Base-by-base conservation (phyloP, 1,140 invertebrate species). In the Lepidurus packardi region DNA sequence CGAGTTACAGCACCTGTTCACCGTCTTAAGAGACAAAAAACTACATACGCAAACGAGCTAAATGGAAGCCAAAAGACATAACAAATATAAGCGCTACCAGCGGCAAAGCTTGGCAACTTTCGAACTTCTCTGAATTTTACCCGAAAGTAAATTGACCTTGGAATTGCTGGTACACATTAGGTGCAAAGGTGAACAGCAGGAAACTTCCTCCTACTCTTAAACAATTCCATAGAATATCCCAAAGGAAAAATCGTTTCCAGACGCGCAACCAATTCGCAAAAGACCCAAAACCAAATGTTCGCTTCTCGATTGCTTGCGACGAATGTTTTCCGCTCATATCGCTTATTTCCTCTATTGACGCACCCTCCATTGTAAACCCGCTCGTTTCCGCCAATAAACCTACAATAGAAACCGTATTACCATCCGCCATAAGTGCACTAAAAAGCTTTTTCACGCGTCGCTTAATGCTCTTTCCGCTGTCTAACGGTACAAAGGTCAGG, bases 171-270 rank as follows among this genome's bases (percentile, higher is more conserved):
- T 78, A 78, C 78, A 78, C 53, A 44, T 78, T 73, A 34, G 78
- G 78, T 11, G 78, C 78, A 44, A 78, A 78, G 41, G 73, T 43
- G 41, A 74, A 74, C 7, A 78, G 44, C 34, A 78, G 45, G 43
- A 74, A n/a, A 25, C 73, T 43, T 21, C 78, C 78, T 24, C 73
- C 73, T 8, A 78, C 43, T 24, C 78, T 43, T n/a, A 73, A 42
- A 16, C 43, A 42, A 44, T 78, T 78, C n/a, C 73, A 42, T 4
- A 78, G 41, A 7, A 78, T 24, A 74, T 78, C 78, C 43, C 74
- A 78, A 7, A 78, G 24, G 41, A 78, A 75, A 75, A 78, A 73
- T 25, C 75, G 74, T 44, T 34, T 47, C 78, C 78, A 78, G 25
- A 78, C 44, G 1, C 25, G 24, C 41, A 78, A 74, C 41, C 73